phyloP scores from a whole-genome alignment of 2,113 vertebrate species.

The Aldabrachelys gigantea region DNA sequence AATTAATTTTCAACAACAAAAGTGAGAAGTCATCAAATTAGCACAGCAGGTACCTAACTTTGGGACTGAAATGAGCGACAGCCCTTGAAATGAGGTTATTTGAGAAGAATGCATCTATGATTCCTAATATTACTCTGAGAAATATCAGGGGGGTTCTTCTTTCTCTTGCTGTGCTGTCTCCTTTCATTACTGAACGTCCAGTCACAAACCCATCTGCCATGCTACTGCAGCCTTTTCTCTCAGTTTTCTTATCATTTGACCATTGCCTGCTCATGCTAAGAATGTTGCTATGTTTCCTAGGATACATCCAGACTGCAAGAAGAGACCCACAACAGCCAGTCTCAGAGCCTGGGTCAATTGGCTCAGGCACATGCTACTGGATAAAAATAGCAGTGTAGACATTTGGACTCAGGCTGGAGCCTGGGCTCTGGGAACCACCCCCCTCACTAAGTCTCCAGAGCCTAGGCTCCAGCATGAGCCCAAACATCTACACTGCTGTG shows the following conservation, averaged over 20 bases:
- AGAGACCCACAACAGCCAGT: background rate
- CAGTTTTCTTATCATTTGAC: conserved; percentile 9
- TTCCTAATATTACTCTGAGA: conserved; percentile 12
- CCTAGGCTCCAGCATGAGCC: background rate
- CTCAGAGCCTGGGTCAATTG: background rate
- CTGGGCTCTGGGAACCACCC: background rate
- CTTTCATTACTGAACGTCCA: conserved; percentile 63
- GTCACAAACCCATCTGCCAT: conserved; percentile 19
- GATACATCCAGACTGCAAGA: background rate
- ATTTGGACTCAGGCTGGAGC: background rate
- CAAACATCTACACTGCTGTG: background rate
- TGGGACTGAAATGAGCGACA: conserved; percentile 14
- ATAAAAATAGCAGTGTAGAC: background rate
- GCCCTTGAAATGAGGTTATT: conserved; percentile 54
- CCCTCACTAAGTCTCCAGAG: background rate
- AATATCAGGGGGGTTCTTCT: conserved; percentile 48
- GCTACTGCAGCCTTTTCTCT: conserved; percentile 52
- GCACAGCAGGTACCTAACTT: conserved; percentile 27
- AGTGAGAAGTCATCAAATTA: conserved; percentile 40
- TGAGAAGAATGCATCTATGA: conserved; percentile 42
- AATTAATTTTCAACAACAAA: conserved; percentile 42
- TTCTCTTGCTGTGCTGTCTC: conserved; percentile 58
- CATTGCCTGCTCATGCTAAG: conserved; percentile 52
- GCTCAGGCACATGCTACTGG: background rate
- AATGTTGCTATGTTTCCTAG: conserved; percentile 36